These are phyloP conservation scores for rat (Rattus norvegicus) DNA, from an alignment of 2,113 vertebrate species.

Conservation along the genomic window DNA sequence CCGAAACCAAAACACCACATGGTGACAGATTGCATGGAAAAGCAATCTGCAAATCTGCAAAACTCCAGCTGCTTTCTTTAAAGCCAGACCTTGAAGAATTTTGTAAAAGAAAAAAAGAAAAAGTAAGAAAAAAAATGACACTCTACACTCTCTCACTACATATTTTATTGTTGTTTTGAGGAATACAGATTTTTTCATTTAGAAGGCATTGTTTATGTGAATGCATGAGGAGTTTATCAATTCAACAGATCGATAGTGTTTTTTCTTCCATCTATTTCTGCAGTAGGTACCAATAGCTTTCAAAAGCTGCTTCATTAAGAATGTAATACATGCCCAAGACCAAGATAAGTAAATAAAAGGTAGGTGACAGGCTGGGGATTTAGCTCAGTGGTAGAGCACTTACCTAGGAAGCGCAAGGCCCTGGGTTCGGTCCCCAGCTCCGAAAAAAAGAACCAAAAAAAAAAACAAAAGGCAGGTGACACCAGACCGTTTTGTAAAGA, in stretches of 20 bases:
- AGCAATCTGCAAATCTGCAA: slow-evolving; percentile 13
- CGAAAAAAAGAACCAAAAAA: no score
- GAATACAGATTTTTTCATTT: slow-evolving; percentile 25
- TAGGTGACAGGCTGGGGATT: no score
- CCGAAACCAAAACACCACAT: slow-evolving; percentile 48
- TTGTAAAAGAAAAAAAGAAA: slow-evolving; percentile 23
- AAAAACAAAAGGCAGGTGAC: neutral
- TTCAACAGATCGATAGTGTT: neutral
- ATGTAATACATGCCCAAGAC: neutral
- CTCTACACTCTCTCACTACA: neutral
- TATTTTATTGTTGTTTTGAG: neutral
- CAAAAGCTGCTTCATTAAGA: neutral
- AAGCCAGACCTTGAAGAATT: slow-evolving; percentile 24
- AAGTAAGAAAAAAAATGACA: no score
- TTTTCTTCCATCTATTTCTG: neutral
- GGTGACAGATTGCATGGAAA: neutral
- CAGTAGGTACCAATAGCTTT: neutral
- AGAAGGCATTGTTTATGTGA: neutral
- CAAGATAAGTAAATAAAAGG: neutral
- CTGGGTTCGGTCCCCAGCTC: no score
- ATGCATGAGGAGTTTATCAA: neutral
- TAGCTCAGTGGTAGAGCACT: no score
- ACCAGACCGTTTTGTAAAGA: neutral
- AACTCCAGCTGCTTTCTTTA: slow-evolving; percentile 35
- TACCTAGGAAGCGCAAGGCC: no score